A percentile compares a stretch with the other conserved stretches of the same genome.
phyloP scores from a whole-genome alignment of 1,140 invertebrate species.

The Belonocnema kinseyi region DNA sequence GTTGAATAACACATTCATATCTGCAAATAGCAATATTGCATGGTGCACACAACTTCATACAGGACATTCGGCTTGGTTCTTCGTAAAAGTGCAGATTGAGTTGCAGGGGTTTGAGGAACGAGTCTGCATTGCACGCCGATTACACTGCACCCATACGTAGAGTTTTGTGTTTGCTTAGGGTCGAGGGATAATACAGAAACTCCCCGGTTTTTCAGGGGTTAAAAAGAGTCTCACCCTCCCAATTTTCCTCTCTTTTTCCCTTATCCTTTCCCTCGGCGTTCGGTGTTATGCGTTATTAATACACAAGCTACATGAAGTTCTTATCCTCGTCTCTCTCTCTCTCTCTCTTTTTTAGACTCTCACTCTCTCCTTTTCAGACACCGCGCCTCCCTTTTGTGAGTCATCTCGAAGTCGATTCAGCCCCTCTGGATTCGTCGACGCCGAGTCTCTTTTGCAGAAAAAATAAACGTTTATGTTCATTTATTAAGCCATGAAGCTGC shows the following conservation, averaged over 20 bases:
- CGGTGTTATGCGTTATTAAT: constrained; percentile 52
- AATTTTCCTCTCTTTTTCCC: constrained; percentile 44
- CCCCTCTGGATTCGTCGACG: constrained; percentile 1
- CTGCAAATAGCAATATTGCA: neutral
- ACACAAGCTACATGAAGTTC: constrained; percentile 42
- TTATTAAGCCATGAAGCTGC: constrained; percentile 8
- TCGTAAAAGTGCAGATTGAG: constrained; percentile 18
- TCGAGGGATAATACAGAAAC: constrained; percentile 50
- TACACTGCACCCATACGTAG: constrained; percentile 46
- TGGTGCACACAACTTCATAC: constrained; percentile 9
- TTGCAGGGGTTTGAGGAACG: constrained; percentile 1
- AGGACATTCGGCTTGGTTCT: neutral
- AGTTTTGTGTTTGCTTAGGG: constrained; percentile 48
- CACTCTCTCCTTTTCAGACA: constrained; percentile 3
- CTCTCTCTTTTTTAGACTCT: constrained; percentile 11
- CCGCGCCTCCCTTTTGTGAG: constrained; percentile 4
- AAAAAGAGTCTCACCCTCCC: constrained; percentile 46
- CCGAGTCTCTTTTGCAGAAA: constrained; percentile 16
- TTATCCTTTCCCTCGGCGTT: constrained; percentile 5
- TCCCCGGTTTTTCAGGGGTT: constrained; percentile 53
- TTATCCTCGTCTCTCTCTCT: constrained; percentile 28
- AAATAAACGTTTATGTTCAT: constrained; percentile 22
- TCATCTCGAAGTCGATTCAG: constrained; percentile 5
- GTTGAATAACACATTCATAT: too few species aligned
- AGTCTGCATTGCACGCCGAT: constrained; percentile 39